Base-by-base conservation (phyloP, 2,888 invertebrate genomes). In the Drosophila paracracens region DNA sequence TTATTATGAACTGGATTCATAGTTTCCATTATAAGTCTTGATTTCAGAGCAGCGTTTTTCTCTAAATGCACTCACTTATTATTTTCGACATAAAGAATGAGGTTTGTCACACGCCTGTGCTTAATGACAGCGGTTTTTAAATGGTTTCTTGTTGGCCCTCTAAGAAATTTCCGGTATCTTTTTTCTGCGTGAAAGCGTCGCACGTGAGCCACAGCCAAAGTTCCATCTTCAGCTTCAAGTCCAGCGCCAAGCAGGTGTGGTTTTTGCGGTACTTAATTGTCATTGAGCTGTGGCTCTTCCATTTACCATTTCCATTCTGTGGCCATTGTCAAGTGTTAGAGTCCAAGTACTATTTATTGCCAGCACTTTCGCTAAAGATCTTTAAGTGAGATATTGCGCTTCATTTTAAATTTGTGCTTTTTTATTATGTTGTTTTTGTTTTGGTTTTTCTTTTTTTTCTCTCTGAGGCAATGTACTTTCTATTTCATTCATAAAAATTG, bases 361-460 rank as follows among this genome's bases (percentile, higher is more conserved):
- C 65, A 81, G 80, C 86, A 82, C 82, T 82, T 82, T 82, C 82
- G 86, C 86, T 86, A 63, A 60, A 79, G 80, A 79, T 82, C 68
- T 70, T 65, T 59, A 31, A 57, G 21, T 21, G 38, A 63, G 74
- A 75, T 74, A 48, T 60, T 61, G 40, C 35, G 43, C 67, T 52
- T 59, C 62, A 70, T 85, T 82, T 85, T 72, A 73, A 53, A 54
- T 36, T 36, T 74, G n/a, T 65, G 62, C 46, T 66, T 64, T 60
- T 67, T 69, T 71, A 35, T 46, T 25, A 46, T 16, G 46, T 46
- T 36, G 11, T 38, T 18, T 18, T 46, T 64, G 31, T 29, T 46
- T n/a, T 56, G 35, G 18, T 43, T 43, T 18, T 62, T 52, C 60
- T 72, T 67, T 52, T 68, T 75, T 72, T 38, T 66, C 63, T 53